Conservation (phyloP, 2,113 vertebrate genomes). For the Elachura formosa region DNA sequence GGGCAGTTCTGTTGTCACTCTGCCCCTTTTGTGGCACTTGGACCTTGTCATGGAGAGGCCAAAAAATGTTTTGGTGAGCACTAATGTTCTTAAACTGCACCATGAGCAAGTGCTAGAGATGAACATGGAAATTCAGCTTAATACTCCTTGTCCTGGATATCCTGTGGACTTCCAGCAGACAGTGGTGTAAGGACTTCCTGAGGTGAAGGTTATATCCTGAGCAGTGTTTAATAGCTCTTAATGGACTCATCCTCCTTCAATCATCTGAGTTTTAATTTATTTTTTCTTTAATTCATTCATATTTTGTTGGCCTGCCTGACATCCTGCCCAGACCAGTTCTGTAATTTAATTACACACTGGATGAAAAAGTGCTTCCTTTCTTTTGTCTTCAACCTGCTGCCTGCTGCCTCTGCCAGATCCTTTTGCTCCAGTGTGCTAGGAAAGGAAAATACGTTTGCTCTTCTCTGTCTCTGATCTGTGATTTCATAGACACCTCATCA, state of each 20-base stretch:
- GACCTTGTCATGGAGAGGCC: neutral
- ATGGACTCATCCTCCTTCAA: neutral
- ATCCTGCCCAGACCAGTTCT: neutral
- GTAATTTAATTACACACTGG: neutral
- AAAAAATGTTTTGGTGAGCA: neutral
- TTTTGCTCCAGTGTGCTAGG: neutral
- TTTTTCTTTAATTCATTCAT: neutral
- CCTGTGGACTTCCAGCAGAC: neutral
- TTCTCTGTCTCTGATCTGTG: neutral
- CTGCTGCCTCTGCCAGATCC: neutral
- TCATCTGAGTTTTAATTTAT: neutral
- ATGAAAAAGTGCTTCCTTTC: neutral
- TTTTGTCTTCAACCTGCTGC: neutral
- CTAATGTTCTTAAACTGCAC: neutral
- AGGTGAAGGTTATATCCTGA: conserved; percentile 29
- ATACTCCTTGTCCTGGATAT: neutral
- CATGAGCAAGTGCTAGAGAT: neutral
- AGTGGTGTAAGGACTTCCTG: neutral
- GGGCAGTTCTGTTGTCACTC: neutral
- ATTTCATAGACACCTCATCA: neutral
- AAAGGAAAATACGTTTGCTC: neutral
- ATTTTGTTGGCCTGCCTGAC: neutral
- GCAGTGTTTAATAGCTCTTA: neutral
- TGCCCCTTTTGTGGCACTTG: neutral
- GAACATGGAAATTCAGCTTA: neutral